Evolutionary conservation across 2,113 vertebrate genomes (phyloP).

Genomic region (Chrysochloris asiatica): DNA sequence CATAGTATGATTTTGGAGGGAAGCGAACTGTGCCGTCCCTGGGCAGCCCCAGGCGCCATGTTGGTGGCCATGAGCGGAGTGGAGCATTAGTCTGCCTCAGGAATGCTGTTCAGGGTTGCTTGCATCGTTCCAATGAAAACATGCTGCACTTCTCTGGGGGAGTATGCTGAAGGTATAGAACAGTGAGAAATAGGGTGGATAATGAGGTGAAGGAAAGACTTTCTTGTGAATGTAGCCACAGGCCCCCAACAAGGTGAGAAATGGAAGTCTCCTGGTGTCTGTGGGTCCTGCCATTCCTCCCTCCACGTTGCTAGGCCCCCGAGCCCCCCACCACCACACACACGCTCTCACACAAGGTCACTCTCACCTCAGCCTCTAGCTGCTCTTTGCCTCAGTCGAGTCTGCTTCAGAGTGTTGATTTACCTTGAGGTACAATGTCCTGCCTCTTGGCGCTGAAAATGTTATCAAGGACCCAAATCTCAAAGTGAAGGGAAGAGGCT

Average conservation of each 20-base stretch:
- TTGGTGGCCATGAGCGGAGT: not conserved
- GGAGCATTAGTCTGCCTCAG: rapidly evolving
- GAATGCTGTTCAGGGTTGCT: not conserved
- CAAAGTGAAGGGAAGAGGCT: not conserved
- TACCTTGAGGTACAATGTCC: not conserved
- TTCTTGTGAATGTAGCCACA: not conserved
- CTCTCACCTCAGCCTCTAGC: not conserved
- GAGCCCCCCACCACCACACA: rapidly evolving
- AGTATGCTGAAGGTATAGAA: not conserved
- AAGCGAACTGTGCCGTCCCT: not conserved
- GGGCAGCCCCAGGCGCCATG: too few species aligned
- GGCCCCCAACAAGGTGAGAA: rapidly evolving
- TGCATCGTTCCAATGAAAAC: not conserved
- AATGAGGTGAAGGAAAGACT: not conserved
- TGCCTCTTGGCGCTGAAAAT: not conserved
- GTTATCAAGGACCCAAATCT: not conserved
- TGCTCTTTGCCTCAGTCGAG: not conserved
- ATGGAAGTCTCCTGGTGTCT: rapidly evolving
- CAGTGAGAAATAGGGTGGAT: not conserved
- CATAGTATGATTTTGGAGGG: not conserved
- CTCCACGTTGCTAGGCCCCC: rapidly evolving
- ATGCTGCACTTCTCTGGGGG: not conserved
- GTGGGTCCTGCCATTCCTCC: rapidly evolving
- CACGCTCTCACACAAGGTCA: not conserved
- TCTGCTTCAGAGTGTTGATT: too few species aligned